Evolutionary conservation across 2,888 invertebrate species (phyloP).

Genomic region (Punctoribates punctum): DNA sequence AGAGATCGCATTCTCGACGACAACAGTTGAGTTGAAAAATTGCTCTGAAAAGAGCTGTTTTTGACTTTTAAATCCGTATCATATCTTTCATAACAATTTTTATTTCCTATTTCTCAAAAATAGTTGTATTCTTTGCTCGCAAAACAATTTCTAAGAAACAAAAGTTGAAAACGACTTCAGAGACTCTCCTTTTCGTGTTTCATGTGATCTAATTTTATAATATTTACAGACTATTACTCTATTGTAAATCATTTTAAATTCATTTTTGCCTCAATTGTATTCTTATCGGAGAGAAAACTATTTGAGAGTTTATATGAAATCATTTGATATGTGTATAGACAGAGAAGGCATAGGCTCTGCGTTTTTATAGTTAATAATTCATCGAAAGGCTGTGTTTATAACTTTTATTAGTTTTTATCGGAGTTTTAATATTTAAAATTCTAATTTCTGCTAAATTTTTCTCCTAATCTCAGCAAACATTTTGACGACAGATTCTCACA

Average conservation of each 20-base stretch:
- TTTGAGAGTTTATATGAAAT: slow-evolving; percentile 1
- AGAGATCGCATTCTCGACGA: background rate
- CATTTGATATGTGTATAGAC: background rate
- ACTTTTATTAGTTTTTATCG: slow-evolving; percentile 26
- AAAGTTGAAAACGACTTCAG: too few species aligned
- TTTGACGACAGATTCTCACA: slow-evolving; percentile 25
- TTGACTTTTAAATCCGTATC: too few species aligned
- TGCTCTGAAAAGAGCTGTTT: too few species aligned
- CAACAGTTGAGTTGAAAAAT: too few species aligned
- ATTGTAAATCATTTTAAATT: slow-evolving; percentile 35
- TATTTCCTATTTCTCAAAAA: too few species aligned
- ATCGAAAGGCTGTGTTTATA: background rate
- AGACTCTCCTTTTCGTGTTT: too few species aligned
- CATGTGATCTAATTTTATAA: too few species aligned
- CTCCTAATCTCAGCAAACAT: slow-evolving; percentile 11
- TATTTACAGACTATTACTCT: too few species aligned
- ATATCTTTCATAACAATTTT: too few species aligned
- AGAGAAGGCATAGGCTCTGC: background rate
- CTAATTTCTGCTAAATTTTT: slow-evolving; percentile 1
- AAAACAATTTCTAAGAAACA: too few species aligned
- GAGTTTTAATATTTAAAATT: slow-evolving; percentile 17
- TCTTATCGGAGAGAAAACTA: background rate
- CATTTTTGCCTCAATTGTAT: background rate
- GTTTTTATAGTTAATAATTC: slow-evolving; percentile 33
- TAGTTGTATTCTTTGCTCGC: too few species aligned